phyloP scores from a whole-genome alignment of 2,888 invertebrate species.

The Caenorhabditis macrosperma region DNA sequence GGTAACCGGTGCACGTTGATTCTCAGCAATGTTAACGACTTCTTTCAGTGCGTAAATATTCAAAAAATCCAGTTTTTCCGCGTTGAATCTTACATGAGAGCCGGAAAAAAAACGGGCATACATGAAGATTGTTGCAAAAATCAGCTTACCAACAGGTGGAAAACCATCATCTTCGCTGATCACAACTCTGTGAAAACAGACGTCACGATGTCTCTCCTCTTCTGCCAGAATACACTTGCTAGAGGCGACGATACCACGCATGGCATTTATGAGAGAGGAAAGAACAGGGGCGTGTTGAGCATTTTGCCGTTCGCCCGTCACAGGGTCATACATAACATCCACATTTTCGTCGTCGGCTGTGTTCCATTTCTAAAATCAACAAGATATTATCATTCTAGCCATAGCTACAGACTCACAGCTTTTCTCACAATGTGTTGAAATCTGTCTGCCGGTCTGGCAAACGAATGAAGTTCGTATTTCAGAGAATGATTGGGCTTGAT shows the following conservation, averaged over 20 bases:
- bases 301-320: background rate
- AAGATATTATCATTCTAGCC: background rate
- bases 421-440: slow-evolving; percentile 3
- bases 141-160: slow-evolving; percentile 13
- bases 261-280: background rate
- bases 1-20: background rate
- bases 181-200: slow-evolving; percentile 37
- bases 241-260: slow-evolving; percentile 27
- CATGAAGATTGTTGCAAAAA: background rate
- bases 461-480: slow-evolving; percentile 27
- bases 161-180: slow-evolving; percentile 2
- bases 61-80: slow-evolving; percentile 18
- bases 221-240: slow-evolving; percentile 14
- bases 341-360: slow-evolving; percentile 7
- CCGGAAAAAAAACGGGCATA: slow-evolving; percentile 13
- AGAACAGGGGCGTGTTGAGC: background rate
- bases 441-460: background rate
- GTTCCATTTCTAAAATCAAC: slow-evolving; percentile 9
- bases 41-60: slow-evolving; percentile 11
- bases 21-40: background rate
- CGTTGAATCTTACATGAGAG: slow-evolving; percentile 15
- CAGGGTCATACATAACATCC: background rate
- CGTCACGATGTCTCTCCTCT: background rate
- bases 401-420: background rate
- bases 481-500: slow-evolving; percentile 12